Conservation (phyloP, 2,888 invertebrate genomes). For the Maniola hyperantus region DNA sequence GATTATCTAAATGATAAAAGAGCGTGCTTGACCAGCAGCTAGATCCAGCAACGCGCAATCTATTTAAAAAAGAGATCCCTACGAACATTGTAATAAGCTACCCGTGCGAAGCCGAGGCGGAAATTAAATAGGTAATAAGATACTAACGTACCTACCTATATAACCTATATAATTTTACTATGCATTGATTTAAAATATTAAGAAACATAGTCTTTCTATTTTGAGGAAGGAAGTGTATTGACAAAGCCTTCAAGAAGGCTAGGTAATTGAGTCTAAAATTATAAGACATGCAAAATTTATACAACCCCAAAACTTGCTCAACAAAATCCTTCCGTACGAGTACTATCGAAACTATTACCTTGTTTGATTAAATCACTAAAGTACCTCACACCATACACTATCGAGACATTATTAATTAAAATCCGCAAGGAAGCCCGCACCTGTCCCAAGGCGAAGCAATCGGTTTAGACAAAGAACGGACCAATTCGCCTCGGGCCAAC, state of each 20-base stretch:
- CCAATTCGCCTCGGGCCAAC: slow-evolving; percentile 65
- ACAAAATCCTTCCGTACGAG: slow-evolving; percentile 22
- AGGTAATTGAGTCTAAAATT: neutral
- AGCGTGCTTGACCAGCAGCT: too few relatives aligned
- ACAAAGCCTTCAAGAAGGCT: neutral
- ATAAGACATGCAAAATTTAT: slow-evolving; percentile 10
- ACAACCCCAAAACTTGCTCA: slow-evolving; percentile 21
- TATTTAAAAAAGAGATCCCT: too few relatives aligned
- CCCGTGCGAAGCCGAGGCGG: too few relatives aligned
- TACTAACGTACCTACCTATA: too few relatives aligned
- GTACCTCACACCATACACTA: slow-evolving; percentile 54
- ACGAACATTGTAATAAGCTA: too few relatives aligned
- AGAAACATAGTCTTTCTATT: neutral
- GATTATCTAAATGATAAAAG: too few relatives aligned
- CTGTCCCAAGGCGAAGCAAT: slow-evolving; percentile 71
- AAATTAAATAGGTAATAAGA: too few relatives aligned
- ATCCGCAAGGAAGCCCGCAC: slow-evolving; percentile 71
- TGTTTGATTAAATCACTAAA: slow-evolving; percentile 56
- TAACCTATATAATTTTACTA: too few relatives aligned
- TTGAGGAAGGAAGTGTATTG: neutral
- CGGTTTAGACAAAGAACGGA: slow-evolving; percentile 64
- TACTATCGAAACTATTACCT: slow-evolving; percentile 40
- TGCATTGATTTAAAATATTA: too few relatives aligned
- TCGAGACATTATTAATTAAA: slow-evolving; percentile 80
- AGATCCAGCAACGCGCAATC: too few relatives aligned